Percentiles rank a stretch among this genome's conserved stretches.
Evolutionary conservation across 2,113 vertebrate genomes (phyloP).

Genomic region (Euleptes europaea): DNA sequence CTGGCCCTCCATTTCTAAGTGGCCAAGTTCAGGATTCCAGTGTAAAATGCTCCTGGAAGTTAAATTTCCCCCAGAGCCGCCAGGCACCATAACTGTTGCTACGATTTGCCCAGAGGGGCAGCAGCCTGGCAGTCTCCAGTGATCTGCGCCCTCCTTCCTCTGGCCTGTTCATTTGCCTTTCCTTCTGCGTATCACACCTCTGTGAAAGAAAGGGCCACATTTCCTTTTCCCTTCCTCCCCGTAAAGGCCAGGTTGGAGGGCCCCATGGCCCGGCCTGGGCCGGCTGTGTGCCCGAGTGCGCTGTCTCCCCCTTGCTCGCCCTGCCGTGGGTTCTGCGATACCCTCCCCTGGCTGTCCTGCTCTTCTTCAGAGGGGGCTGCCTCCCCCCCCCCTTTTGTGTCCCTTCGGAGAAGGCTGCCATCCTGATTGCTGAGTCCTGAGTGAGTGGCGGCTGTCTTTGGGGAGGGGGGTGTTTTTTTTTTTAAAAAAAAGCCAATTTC

Average conservation of each 20-base stretch:
- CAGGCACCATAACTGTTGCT: rapidly evolving
- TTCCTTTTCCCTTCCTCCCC: too few relatives aligned
- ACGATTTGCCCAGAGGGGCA: too few relatives aligned
- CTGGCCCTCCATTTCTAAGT: neutral
- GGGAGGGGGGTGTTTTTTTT: neutral
- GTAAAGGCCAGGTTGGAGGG: too few relatives aligned
- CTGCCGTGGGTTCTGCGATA: too few relatives aligned
- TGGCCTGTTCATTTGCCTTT: neutral
- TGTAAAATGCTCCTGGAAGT: neutral
- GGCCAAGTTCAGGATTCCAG: neutral
- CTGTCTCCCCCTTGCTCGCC: too few relatives aligned
- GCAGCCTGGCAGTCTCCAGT: too few relatives aligned
- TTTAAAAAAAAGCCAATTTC: slow-evolving; percentile 24
- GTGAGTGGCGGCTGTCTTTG: neutral
- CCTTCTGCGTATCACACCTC: too few relatives aligned
- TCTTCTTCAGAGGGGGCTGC: too few relatives aligned
- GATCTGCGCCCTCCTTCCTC: rapidly evolving
- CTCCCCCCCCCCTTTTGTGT: neutral
- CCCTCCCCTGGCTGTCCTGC: too few relatives aligned
- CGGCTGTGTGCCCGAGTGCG: too few relatives aligned
- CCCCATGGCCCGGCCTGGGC: too few relatives aligned
- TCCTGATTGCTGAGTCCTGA: neutral
- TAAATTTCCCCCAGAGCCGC: neutral
- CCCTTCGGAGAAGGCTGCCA: neutral
- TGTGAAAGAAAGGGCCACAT: too few relatives aligned